Base-by-base conservation (phyloP, 2,888 invertebrate genomes). In the Ormyrus thymus region DNA sequence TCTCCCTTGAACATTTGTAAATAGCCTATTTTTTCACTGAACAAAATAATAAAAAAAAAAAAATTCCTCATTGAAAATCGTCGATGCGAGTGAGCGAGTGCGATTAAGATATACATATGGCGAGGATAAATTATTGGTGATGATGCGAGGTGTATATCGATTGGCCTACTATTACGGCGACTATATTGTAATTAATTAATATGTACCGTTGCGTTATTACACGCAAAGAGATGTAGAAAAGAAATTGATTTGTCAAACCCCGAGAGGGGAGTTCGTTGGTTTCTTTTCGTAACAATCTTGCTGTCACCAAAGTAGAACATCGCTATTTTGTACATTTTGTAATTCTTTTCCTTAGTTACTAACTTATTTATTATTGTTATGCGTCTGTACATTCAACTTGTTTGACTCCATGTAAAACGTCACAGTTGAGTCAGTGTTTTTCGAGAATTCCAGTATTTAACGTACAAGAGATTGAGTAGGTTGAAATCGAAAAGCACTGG, bases 11-110 rank as follows among this genome's bases (percentile, higher is more conserved):
- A 87, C 86, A 88, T 86, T 84, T 89, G 89, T 89, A 89, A 87
- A 89, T 89, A 89, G 86, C 86, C 86, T 89, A 89, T 89, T 89
- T 89, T 89, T 89, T 88, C 89, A 89, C 89, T 85, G 81, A 82
- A 80, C 51, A 79, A 79, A 75, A 61, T 29, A 59, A 73, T 15
- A 58, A 61, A 46, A 48, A 10, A 45, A 75, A 73, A 69, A 68
- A 66, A 70, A 61, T 70, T 81, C 79, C 76, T 79, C 73, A 70
- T 81, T 64, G 56, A 76, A 81, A 81, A 79, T 79, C 66, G 53
- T 76, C 77, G 64, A 66, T 61, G 72, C 58, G 53, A 71, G 45
- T 78, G 70, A 50, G 74, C 65, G 65, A 56, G 15, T 68, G 75
- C 43, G 13, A 65, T 68, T 13, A 56, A 10, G 58, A 50, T 45